Evolutionary conservation across 1,140 invertebrate species (phyloP).

Genomic region (Formica selysi): DNA sequence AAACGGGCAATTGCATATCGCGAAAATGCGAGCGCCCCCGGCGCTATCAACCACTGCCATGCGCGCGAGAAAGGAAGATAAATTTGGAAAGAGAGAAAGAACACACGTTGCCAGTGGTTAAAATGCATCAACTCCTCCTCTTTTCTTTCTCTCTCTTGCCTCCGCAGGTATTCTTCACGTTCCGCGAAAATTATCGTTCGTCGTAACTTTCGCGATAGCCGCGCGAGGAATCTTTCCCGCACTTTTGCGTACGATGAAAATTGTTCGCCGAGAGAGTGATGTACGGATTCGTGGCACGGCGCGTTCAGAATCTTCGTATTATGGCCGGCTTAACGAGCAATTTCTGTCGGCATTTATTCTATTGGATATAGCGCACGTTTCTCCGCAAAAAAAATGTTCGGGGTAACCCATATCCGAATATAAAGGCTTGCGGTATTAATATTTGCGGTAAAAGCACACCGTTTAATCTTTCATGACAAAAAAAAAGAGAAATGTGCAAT

Average conservation of each 20-base stretch:
- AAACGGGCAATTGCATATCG: constrained; percentile 69
- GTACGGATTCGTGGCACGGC: constrained; percentile 64
- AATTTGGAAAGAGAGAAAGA: constrained; percentile 64
- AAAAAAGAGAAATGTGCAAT: not conserved
- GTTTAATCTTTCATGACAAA: not conserved
- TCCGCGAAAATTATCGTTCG: constrained; percentile 68
- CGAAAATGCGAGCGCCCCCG: constrained; percentile 52
- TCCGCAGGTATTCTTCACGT: constrained; percentile 65
- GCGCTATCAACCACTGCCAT: constrained; percentile 68
- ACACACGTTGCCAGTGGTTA: constrained; percentile 50
- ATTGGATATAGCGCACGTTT: constrained; percentile 44
- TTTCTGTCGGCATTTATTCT: constrained; percentile 64
- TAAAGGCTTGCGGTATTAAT: constrained; percentile 14
- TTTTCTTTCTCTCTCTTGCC: not conserved
- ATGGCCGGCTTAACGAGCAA: constrained; percentile 67
- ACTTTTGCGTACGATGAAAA: constrained; percentile 66
- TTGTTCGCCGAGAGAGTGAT: constrained; percentile 64
- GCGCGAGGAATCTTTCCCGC: constrained; percentile 58
- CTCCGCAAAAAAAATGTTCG: not conserved
- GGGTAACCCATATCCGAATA: not conserved
- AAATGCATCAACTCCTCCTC: constrained; percentile 65
- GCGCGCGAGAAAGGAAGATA: constrained; percentile 62
- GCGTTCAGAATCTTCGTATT: constrained; percentile 57
- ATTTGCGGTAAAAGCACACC: not conserved
- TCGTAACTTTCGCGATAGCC: constrained; percentile 54